Evolutionary conservation across 1,140 invertebrate species (phyloP).

Genomic region (Eubasilissa regina): DNA sequence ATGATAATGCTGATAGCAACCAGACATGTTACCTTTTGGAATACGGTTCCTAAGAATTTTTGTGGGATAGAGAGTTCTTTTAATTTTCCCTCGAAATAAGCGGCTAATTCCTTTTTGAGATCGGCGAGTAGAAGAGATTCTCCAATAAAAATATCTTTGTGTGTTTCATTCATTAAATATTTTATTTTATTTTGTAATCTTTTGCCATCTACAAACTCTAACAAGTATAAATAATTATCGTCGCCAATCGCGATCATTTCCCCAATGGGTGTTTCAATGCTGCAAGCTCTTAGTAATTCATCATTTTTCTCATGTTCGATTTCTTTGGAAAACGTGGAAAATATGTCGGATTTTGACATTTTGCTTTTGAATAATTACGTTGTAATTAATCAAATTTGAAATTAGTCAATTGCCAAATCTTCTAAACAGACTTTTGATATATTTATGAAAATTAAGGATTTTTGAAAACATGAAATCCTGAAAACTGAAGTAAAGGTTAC

Average conservation of each 20-base stretch:
- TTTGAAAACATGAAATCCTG: too few species aligned
- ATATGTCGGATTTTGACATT: too few species aligned
- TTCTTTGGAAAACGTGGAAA: slow-evolving; percentile 27
- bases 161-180: not conserved
- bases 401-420: too few species aligned
- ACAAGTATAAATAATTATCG: slow-evolving; percentile 51
- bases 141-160: slow-evolving; percentile 21
- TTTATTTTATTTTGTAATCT: slow-evolving; percentile 10
- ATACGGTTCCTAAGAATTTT: slow-evolving; percentile 52
- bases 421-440: too few species aligned
- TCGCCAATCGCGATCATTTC: slow-evolving; percentile 52
- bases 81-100: slow-evolving; percentile 54
- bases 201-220: slow-evolving; percentile 43
- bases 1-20: too few species aligned
- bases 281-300: slow-evolving; percentile 26
- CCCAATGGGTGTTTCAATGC: slow-evolving; percentile 46
- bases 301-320: not conserved
- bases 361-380: too few species aligned
- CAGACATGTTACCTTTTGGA: slow-evolving; percentile 57
- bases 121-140: not conserved
- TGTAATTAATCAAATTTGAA: too few species aligned
- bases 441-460: too few species aligned
- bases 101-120: slow-evolving; percentile 45
- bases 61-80: slow-evolving; percentile 46
- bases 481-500: too few species aligned